These are phyloP conservation scores for Arizona elegans DNA, from an alignment of 2,113 vertebrate species.

Conservation along the genomic window DNA sequence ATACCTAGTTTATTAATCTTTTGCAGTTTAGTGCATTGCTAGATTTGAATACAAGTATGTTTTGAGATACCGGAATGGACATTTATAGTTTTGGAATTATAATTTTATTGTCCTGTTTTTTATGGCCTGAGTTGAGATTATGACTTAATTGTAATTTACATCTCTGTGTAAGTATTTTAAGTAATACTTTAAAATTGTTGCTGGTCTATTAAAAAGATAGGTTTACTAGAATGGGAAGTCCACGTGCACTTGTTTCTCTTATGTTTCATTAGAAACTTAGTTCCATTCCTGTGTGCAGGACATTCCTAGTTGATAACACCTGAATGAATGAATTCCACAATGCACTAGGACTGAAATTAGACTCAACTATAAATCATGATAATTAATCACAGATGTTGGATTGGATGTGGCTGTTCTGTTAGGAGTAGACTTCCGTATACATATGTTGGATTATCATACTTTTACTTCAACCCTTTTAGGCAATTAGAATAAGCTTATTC, in stretches of 20 bases:
- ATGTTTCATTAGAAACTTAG: neutral
- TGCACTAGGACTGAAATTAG: neutral
- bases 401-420: neutral
- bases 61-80: neutral
- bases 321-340: neutral
- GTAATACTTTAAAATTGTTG: neutral
- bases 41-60: neutral
- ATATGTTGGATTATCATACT: neutral
- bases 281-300: neutral
- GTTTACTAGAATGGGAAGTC: neutral
- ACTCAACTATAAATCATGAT: neutral
- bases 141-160: neutral
- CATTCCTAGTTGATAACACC: neutral
- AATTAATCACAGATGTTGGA: neutral
- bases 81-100: neutral
- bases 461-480: neutral
- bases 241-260: neutral
- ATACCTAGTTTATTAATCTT: neutral
- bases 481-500: neutral
- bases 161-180: neutral
- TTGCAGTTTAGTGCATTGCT: neutral
- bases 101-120: neutral
- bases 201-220: neutral
- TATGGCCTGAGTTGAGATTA: neutral
- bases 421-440: neutral